A percentile compares a stretch with the other conserved stretches of the same genome.
These are phyloP conservation scores for Malurus splendens DNA, from an alignment of 2,797 vertebrate species.

Conservation along the genomic window DNA sequence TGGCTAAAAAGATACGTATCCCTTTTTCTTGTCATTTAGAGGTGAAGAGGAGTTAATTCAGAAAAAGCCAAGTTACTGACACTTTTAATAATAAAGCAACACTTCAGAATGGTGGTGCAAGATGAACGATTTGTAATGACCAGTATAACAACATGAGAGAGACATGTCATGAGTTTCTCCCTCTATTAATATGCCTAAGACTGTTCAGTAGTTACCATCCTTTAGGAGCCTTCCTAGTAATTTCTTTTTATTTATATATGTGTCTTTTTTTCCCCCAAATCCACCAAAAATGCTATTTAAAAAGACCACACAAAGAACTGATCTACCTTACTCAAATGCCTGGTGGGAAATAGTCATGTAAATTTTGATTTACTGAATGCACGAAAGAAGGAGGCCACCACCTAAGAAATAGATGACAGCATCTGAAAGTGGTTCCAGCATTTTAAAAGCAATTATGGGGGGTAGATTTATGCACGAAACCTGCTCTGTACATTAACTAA, in stretches of 20 bases:
- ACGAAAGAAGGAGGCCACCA: slow-evolving; percentile 40
- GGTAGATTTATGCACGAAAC: slow-evolving; percentile 55
- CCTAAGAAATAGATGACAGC: slow-evolving; percentile 54
- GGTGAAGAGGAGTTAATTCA: slow-evolving; percentile 45
- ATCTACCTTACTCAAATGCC: background rate
- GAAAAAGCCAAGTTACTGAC: slow-evolving; percentile 38
- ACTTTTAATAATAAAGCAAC: slow-evolving; percentile 58
- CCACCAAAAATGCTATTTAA: slow-evolving; percentile 14
- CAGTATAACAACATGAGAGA: background rate
- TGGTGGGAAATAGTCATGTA: slow-evolving; percentile 17
- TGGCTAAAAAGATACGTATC: slow-evolving; percentile 42
- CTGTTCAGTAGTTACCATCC: background rate
- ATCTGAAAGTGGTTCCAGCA: slow-evolving; percentile 46
- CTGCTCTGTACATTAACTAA: slow-evolving; percentile 64
- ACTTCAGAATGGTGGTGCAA: slow-evolving; percentile 22
- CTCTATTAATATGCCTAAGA: background rate
- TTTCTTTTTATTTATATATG: slow-evolving; percentile 17
- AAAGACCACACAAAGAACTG: slow-evolving; percentile 47
- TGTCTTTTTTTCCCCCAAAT: background rate
- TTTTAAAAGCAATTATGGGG: slow-evolving; percentile 65
- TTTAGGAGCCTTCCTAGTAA: slow-evolving; percentile 33
- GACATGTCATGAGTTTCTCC: background rate
- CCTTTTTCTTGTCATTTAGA: slow-evolving; percentile 49
- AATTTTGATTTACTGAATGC: slow-evolving; percentile 48
- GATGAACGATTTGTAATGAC: slow-evolving; percentile 1